phyloP scores from a whole-genome alignment of 92 coral and sea anemone species.

The Nematostella vectensis region DNA sequence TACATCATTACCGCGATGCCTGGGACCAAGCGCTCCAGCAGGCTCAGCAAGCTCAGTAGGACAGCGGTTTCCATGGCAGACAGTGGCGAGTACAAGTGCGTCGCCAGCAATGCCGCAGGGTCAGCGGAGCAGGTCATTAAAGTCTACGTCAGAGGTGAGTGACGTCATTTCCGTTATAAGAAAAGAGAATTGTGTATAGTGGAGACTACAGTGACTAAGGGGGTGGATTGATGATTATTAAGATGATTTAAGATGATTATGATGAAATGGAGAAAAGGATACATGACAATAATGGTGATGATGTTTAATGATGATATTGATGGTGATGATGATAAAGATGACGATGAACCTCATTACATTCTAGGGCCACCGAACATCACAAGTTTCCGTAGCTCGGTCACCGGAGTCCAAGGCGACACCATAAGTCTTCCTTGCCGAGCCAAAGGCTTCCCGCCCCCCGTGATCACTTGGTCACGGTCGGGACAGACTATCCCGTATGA shows the following conservation, averaged over 20 bases:
- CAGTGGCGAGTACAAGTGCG: constrained; percentile 79
- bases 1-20: constrained; percentile 21
- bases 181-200: no score
- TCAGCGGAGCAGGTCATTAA: constrained; percentile 55
- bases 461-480: constrained; percentile 57
- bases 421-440: constrained; percentile 70
- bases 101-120: constrained; percentile 69
- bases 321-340: no score
- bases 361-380: constrained; percentile 79
- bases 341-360: no score
- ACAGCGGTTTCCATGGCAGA: constrained; percentile 48
- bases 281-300: no score
- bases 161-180: no score
- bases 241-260: no score
- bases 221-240: no score
- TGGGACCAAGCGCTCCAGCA: constrained; percentile 5
- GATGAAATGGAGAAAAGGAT: no score
- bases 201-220: no score
- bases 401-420: constrained; percentile 62
- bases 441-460: constrained; percentile 78
- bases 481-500: constrained; percentile 34
- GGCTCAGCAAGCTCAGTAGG: constrained; percentile 30
- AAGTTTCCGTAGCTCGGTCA: constrained; percentile 18
- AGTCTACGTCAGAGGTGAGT: constrained; percentile 67
- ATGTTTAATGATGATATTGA: no score